Evolutionary conservation across 2,797 vertebrate genomes (phyloP).

Genomic region (Avahi laniger): DNA sequence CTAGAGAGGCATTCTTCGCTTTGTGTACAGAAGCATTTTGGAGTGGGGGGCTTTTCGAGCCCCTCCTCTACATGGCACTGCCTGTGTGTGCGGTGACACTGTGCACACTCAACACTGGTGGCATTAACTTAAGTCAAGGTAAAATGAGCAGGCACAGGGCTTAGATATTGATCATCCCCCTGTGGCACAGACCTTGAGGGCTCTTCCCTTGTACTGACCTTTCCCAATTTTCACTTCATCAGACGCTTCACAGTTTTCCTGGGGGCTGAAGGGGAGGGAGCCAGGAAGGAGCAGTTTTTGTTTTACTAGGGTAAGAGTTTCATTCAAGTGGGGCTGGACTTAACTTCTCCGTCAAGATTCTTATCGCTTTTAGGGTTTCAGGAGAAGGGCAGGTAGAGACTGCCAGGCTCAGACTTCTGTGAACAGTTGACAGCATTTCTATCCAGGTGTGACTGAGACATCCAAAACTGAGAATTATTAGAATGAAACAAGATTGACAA

Average conservation of each 20-base stretch:
- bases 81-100: not conserved
- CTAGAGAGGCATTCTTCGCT: not conserved
- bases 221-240: not conserved
- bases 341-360: not conserved
- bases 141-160: not conserved
- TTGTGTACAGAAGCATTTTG: not conserved
- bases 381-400: not conserved
- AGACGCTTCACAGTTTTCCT: not conserved
- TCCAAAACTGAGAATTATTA: not conserved
- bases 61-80: not conserved
- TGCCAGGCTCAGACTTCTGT: not conserved
- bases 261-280: not conserved
- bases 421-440: not conserved
- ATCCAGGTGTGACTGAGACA: not conserved
- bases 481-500: not conserved
- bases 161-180: not conserved
- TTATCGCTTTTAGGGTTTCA: constrained; percentile 20
- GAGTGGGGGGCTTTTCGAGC: not conserved
- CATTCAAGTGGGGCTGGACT: not conserved
- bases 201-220: not conserved
- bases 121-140: not conserved
- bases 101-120: not conserved
- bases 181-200: not conserved
- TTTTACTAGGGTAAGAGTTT: constrained; percentile 59
- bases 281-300: not conserved